Conservation (phyloP, 1,140 invertebrate species). For the Paraescarpia echinospica region DNA sequence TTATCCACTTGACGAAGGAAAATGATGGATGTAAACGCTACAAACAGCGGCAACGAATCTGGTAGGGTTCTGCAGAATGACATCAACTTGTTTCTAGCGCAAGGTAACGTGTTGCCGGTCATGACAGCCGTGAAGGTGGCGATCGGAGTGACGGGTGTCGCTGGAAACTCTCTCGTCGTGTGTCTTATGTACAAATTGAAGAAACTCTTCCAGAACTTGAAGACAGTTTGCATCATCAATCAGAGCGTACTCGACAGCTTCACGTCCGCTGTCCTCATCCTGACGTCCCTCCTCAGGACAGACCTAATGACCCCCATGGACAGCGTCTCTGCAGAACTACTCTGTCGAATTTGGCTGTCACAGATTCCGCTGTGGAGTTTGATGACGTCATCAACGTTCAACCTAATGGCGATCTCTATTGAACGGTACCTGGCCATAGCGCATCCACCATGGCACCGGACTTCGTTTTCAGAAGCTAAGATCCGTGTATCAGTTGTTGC, state of each 20-base stretch:
- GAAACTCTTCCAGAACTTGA: slow-evolving; percentile 18
- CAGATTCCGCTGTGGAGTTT: slow-evolving; percentile 17
- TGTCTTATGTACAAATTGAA: slow-evolving; percentile 16
- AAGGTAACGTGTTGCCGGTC: no score
- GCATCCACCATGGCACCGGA: slow-evolving; percentile 21
- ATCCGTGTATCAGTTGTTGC: background rate
- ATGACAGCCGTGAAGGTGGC: no score
- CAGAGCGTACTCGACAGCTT: slow-evolving; percentile 23
- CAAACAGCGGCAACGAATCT: no score
- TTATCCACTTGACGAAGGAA: no score
- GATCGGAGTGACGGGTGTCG: slow-evolving; percentile 17
- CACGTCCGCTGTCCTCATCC: slow-evolving; percentile 12
- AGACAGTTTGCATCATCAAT: slow-evolving; percentile 3
- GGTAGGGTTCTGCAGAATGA: no score
- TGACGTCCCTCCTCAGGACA: slow-evolving; percentile 13
- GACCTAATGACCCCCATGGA: background rate
- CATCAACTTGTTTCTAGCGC: no score
- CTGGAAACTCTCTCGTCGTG: slow-evolving; percentile 22
- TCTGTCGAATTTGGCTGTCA: slow-evolving; percentile 27
- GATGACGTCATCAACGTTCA: slow-evolving; percentile 22
- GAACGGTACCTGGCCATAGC: slow-evolving; percentile 29
- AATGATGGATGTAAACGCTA: no score
- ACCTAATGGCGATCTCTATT: slow-evolving; percentile 15
- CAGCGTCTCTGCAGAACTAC: slow-evolving; percentile 7
- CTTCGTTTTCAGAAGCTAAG: background rate